A percentile compares a stretch with the other conserved stretches of the same genome.
Conservation (phyloP, 2,113 vertebrate genomes). For the Oncorhynchus masou region DNA sequence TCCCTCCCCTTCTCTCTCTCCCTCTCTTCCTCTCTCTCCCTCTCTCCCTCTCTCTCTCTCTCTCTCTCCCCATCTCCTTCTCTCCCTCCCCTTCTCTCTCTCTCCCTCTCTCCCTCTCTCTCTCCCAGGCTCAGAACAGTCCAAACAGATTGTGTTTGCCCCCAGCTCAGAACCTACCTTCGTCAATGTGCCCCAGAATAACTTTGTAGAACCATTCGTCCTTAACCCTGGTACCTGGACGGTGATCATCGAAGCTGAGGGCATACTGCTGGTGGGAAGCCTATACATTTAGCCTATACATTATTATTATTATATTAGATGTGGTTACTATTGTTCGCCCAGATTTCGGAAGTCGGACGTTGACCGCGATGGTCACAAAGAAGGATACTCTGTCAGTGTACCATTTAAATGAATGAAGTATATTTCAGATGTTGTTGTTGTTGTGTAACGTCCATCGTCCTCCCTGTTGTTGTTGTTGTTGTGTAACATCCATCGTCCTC, state of each 20-base stretch:
- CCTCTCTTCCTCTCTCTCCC: background rate
- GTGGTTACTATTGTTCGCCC: too few relatives aligned
- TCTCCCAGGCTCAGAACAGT: constrained; percentile 87
- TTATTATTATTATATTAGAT: too few relatives aligned
- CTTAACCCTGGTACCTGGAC: constrained; percentile 91
- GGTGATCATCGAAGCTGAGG: constrained; percentile 88
- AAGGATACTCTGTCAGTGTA: too few relatives aligned
- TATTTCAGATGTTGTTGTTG: too few relatives aligned
- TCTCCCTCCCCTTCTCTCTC: background rate
- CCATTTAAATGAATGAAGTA: too few relatives aligned
- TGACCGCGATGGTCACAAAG: background rate
- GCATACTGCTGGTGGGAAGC: constrained; percentile 86
- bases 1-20: background rate
- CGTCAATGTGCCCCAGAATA: constrained; percentile 90
- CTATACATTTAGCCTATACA: too few relatives aligned
- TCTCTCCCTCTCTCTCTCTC: background rate
- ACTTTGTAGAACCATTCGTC: constrained; percentile 93
- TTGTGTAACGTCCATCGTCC: too few relatives aligned
- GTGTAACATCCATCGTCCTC: too few relatives aligned
- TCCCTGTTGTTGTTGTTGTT: too few relatives aligned
- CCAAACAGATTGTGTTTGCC: constrained; percentile 86
- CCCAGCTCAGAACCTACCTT: constrained; percentile 86
- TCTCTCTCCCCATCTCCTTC: background rate
- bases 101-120: background rate
- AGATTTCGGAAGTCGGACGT: too few relatives aligned